These are phyloP conservation scores for Temnothorax curvispinosus DNA, from an alignment of 1,140 invertebrate genomes.

Conservation along the genomic window DNA sequence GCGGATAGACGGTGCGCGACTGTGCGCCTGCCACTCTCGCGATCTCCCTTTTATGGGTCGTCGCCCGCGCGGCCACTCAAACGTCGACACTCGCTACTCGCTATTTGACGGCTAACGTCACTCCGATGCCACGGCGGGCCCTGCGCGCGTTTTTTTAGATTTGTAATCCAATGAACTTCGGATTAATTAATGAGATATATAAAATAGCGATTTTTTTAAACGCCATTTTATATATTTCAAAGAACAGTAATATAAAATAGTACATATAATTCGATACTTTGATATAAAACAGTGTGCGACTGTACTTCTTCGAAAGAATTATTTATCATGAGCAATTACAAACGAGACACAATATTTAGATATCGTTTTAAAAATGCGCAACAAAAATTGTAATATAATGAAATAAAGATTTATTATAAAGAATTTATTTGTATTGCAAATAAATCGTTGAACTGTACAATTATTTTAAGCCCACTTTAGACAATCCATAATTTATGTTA, in stretches of 20 bases:
- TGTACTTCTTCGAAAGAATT: neutral
- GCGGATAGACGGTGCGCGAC: conserved; percentile 72
- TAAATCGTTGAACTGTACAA: neutral
- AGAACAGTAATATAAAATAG: neutral
- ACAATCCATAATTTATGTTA: no score
- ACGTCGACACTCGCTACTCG: conserved; percentile 69
- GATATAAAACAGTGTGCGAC: neutral
- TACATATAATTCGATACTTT: neutral
- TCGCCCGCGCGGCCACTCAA: conserved; percentile 63
- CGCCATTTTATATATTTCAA: no score
- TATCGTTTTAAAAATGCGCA: no score
- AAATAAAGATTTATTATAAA: neutral
- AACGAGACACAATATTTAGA: neutral
- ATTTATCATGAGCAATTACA: neutral
- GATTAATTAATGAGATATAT: neutral
- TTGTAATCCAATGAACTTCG: no score
- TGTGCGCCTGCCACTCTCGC: conserved; percentile 71
- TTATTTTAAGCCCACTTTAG: no score
- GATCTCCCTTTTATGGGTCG: conserved; percentile 75
- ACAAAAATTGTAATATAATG: neutral
- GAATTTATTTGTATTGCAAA: neutral
- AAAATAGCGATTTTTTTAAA: neutral
- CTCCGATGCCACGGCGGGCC: neutral
- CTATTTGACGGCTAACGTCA: conserved; percentile 54
- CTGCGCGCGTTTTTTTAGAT: conserved; percentile 8